A percentile compares a stretch with the other conserved stretches of the same genome.
Conservation (phyloP, 2,888 invertebrate species). For the Standfussiana lucernea region DNA sequence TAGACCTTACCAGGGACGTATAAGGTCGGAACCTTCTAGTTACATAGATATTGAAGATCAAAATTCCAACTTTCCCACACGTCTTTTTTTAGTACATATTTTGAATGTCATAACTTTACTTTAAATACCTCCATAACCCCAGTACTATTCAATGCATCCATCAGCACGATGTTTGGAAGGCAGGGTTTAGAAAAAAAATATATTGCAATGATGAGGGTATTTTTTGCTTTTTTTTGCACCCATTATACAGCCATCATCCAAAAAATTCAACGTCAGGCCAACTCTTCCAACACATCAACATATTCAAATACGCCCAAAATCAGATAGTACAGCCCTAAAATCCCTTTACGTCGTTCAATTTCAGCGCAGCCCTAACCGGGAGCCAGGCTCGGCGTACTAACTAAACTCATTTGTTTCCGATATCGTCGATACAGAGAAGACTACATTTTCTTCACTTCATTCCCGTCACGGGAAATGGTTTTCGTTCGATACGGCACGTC, state of each 20-base stretch:
- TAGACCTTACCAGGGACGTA: not conserved
- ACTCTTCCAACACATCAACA: conserved; percentile 28
- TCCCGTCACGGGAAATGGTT: conserved; percentile 73
- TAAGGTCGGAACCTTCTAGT: not conserved
- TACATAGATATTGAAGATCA: not conserved
- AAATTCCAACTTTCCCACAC: not conserved
- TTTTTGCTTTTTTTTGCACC: no score
- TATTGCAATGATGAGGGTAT: no score
- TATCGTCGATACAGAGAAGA: conserved; percentile 72
- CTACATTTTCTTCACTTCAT: conserved; percentile 77
- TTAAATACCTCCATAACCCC: not conserved
- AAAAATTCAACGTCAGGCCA: conserved; percentile 22
- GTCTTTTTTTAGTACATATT: not conserved
- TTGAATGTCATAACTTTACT: not conserved
- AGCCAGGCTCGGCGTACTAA: conserved; percentile 66
- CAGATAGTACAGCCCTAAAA: conserved; percentile 58
- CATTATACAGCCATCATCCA: no score
- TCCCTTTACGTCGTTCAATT: conserved; percentile 61
- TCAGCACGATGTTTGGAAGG: not conserved
- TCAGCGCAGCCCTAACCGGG: conserved; percentile 52
- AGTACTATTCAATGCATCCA: not conserved
- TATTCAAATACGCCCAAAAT: conserved; percentile 59
- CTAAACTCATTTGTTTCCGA: conserved; percentile 79
- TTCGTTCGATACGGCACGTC: conserved; percentile 63
- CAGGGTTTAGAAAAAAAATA: no score